Evolutionary conservation across 2,113 vertebrate species (phyloP).

Genomic region (Peucedramus taeniatus): DNA sequence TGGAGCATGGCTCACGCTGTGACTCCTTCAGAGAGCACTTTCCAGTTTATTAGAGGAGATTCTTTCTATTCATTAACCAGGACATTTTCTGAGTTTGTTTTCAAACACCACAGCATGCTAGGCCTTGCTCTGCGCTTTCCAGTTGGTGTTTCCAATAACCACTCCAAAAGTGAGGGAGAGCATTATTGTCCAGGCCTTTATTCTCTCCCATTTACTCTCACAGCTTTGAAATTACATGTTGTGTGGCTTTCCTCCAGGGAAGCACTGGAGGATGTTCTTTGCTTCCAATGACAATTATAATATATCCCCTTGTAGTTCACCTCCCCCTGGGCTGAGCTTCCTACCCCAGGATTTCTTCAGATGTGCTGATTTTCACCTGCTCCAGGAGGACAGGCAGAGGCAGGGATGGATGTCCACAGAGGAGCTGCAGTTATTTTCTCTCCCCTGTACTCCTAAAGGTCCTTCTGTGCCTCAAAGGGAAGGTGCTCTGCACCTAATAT

Average conservation of each 20-base stretch:
- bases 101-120: not conserved
- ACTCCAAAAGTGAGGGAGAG: not conserved
- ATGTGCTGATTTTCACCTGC: not conserved
- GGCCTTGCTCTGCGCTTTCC: not conserved
- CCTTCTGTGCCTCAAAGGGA: not conserved
- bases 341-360: not conserved
- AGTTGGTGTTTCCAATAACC: not conserved
- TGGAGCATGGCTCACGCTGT: not conserved
- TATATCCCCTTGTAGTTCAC: not conserved
- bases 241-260: not conserved
- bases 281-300: not conserved
- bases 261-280: not conserved
- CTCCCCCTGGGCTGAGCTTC: not conserved
- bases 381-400: not conserved
- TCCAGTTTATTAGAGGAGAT: not conserved
- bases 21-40: not conserved
- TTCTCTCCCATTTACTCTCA: not conserved
- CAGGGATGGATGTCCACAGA: not conserved
- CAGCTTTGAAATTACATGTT: not conserved
- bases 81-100: not conserved
- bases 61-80: not conserved
- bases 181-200: not conserved
- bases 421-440: not conserved
- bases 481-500: accelerated
- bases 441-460: not conserved